Evolutionary conservation across 2,888 invertebrate species (phyloP), one percentile per base, ranked within the genome.

Genomic region (Plusia festucae): DNA sequence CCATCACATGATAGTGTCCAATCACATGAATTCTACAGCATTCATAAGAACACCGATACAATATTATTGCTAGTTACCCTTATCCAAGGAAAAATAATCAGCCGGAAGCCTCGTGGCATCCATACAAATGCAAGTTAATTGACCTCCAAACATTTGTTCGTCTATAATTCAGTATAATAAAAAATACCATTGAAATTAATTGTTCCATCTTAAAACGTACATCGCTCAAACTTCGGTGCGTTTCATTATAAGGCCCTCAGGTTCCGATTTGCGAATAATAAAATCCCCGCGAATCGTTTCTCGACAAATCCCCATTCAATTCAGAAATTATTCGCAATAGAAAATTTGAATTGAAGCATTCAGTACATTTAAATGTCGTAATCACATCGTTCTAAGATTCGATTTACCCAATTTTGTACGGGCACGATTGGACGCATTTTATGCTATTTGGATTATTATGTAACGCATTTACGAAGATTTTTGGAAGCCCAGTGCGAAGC

Each of bases 261-360:
- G 60, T 53, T 53, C 56, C 69, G 70, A 78, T 78, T 82, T 78
- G 70, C 82, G 82, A 81, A 86, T 85, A 86, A 86, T 85, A 85
- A 85, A 85, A 85, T 82, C 78, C 76, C 72, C 70, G 72, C 76
- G 81, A 85, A 86, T 85, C 84, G 85, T 82, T 85, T 83, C 76
- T 72, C 78, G 70, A 49, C n/a, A n/a, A 83, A 85, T 84, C 79
- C 78, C n/a, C 81, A 86, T 88, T 86, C 79, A 83, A 85, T 85
- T 83, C 75, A 73, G 68, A 81, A 85, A 85, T 88, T 84, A 85
- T 84, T 81, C 73, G 82, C 81, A 84, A 88, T 83, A 83, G 81
- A 87, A 88, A n/a, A 84, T 86, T 85, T 83, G 82, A 85, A 85
- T 84, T 73, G 80, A 66, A 79, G 70, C 65, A 78, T 83, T 80